Percentiles rank a stretch among this genome's conserved stretches.
phyloP scores from a whole-genome alignment of 2,113 vertebrate species.

The Neoarius graeffei region DNA sequence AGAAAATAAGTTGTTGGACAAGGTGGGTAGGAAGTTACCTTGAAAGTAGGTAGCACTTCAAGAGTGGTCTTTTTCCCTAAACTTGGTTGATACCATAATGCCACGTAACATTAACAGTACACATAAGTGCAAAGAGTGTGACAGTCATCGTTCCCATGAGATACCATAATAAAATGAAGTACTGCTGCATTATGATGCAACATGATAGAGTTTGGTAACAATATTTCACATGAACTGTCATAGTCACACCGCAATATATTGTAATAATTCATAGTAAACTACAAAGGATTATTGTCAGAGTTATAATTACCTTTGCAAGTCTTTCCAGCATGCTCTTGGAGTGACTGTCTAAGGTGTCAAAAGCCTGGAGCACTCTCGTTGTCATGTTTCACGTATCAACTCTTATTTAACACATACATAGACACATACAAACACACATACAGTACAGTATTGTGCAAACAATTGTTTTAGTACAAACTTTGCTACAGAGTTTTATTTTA shows the following conservation, averaged over 20 bases:
- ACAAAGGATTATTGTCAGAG: neutral
- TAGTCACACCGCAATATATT: neutral
- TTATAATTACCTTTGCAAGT: slow-evolving; percentile 16
- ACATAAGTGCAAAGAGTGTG: neutral
- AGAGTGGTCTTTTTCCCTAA: neutral
- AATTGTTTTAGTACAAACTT: no score
- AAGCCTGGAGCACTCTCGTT: slow-evolving; percentile 40
- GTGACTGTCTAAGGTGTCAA: slow-evolving; percentile 34
- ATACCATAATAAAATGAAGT: neutral
- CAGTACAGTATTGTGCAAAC: no score
- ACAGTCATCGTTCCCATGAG: neutral
- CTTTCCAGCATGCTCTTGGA: slow-evolving; percentile 31
- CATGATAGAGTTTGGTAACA: neutral
- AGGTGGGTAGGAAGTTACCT: neutral
- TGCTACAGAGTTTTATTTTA: no score
- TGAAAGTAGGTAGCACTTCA: neutral
- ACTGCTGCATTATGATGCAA: neutral
- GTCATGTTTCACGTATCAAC: slow-evolving; percentile 32
- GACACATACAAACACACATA: neutral
- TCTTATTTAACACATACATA: neutral
- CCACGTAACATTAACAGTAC: neutral
- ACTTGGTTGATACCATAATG: neutral
- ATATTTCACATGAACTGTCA: neutral
- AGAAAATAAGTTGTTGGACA: neutral
- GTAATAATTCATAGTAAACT: neutral